A percentile compares a stretch with the other conserved stretches of the same genome.
These are phyloP conservation scores for Verasper variegatus DNA, from an alignment of 2,113 vertebrate species.

Conservation along the genomic window DNA sequence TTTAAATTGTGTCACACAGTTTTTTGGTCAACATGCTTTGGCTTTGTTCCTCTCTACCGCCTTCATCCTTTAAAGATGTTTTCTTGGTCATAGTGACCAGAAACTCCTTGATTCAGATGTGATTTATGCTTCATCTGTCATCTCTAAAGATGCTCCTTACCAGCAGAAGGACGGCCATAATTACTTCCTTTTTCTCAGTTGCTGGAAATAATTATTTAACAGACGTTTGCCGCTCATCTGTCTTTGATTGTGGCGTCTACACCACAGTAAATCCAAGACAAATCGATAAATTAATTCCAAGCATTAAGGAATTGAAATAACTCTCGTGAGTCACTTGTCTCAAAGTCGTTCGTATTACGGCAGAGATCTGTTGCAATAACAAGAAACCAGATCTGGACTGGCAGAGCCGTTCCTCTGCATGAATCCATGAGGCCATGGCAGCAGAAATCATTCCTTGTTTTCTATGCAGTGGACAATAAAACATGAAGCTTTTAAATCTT, in stretches of 20 bases:
- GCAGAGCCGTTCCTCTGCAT: neutral
- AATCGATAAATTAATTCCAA: conserved; percentile 57
- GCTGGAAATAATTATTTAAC: conserved; percentile 56
- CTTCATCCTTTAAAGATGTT: neutral
- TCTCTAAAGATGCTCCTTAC: conserved; percentile 29
- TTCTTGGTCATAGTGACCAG: neutral
- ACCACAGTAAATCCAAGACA: conserved; percentile 54
- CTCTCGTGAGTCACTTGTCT: conserved; percentile 5
- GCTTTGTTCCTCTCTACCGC: neutral
- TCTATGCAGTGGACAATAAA: conserved; percentile 4
- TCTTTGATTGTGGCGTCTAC: conserved; percentile 64
- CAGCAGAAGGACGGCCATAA: no score
- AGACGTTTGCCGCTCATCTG: conserved; percentile 71
- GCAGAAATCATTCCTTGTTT: neutral
- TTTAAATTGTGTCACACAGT: neutral
- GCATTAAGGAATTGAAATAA: neutral
- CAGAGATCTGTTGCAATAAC: conserved; percentile 20
- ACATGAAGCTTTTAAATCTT: conserved; percentile 25
- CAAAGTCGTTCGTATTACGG: conserved; percentile 28
- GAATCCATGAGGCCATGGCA: neutral
- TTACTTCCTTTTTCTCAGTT: conserved; percentile 14
- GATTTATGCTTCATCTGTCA: conserved; percentile 47
- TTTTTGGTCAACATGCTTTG: neutral
- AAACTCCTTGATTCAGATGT: conserved; percentile 5
- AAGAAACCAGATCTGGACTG: neutral